Evolutionary conservation across 1,140 invertebrate species (phyloP), one percentile per base, ranked within the genome.

Genomic region (Eueides isabella): DNA sequence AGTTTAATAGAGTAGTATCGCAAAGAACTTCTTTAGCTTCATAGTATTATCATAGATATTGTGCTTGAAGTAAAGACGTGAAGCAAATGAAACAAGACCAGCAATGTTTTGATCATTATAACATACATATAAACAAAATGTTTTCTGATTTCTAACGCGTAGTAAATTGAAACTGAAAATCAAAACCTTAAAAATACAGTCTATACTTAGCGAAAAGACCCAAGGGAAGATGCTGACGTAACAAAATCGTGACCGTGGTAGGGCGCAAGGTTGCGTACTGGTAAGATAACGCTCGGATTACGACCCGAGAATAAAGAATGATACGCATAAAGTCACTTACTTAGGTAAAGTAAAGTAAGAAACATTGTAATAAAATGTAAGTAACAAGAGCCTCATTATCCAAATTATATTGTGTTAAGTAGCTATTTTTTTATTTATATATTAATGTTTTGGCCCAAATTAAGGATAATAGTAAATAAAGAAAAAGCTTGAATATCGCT

Each of bases 201-300:
- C 28, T 62, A 23, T 28, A 16, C 23, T 62, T 28, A 28, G 61
- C 3, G 12, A 44, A 38, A 19, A 19, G 5, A 9, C 26, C 12
- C 5, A 29, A 28, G 61, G 12, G 9, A 14, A 14, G 2, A 16
- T 23, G 28, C 19, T 61, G 44, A 31, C 67, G 55, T 69, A 61
- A 69, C 67, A 38, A 30, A 55, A 69, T 28, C 67, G 19, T 33
- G 67, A 69, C 48, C n/a, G 29, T 61, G n/a, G 19, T 28, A 69
- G 29, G 14, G 11, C 16, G 14, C 28, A 63, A 63, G 61, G 61
- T 63, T 26, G 28, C 61, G 14, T 55, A 28, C 3, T 62, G 12
- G 6, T 30, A 63, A 63, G 61, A n/a, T 63, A 30, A 63, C 29
- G 28, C 61, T 62, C 61, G 61, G 28, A 30, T 55, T 30, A 63